These are phyloP conservation scores for Bovichtus variegatus DNA, from an alignment of 2,797 vertebrate species.

Conservation along the genomic window DNA sequence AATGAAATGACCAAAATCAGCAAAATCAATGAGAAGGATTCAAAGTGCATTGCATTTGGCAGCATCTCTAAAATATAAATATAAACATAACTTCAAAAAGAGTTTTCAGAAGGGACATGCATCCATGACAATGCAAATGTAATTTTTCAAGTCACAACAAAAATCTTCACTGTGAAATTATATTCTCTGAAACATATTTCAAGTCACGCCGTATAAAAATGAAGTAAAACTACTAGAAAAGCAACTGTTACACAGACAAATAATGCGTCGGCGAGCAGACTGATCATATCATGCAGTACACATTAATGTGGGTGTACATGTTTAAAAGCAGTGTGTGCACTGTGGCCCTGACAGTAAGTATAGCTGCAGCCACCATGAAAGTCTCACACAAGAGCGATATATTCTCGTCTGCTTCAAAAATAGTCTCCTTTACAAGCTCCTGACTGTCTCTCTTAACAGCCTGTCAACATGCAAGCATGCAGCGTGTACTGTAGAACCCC, in stretches of 20 bases:
- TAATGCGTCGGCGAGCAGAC: not conserved
- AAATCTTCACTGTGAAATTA: not conserved
- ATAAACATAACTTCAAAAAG: not conserved
- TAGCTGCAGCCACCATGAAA: conserved; percentile 73
- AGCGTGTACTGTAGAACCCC: conserved; percentile 11
- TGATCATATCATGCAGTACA: conserved; percentile 2
- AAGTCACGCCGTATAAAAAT: not conserved
- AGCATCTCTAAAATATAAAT: not conserved
- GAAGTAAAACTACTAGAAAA: not conserved
- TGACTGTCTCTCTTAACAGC: conserved; percentile 17
- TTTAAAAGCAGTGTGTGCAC: conserved; percentile 31
- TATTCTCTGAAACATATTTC: not conserved
- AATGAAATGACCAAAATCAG: not conserved
- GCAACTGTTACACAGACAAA: not conserved
- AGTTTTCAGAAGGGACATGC: not conserved
- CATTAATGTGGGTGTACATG: conserved; percentile 16
- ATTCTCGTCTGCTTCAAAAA: conserved; percentile 75
- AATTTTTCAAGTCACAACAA: not conserved
- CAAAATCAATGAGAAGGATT: not conserved
- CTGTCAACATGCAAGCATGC: conserved; percentile 22
- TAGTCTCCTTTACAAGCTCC: conserved; percentile 54
- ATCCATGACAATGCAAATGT: not conserved
- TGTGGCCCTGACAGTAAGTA: conserved; percentile 75
- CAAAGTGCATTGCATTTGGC: not conserved
- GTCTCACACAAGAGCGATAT: conserved; percentile 71